These are phyloP conservation scores for Platysteira castanea DNA, from an alignment of 2,113 vertebrate species.

Conservation along the genomic window DNA sequence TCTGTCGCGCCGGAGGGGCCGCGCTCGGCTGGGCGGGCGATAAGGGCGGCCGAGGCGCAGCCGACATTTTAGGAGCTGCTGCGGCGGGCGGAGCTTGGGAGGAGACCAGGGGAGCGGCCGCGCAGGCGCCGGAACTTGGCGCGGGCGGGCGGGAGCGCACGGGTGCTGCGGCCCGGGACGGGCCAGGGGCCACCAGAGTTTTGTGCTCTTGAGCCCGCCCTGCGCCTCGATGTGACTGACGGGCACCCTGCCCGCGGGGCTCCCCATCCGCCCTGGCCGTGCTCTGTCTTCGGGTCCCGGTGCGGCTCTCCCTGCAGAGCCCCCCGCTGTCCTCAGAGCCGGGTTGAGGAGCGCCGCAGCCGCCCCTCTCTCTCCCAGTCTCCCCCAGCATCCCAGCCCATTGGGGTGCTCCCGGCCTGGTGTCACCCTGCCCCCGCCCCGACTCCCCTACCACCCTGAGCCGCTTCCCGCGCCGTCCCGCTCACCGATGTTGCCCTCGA, in stretches of 20 bases:
- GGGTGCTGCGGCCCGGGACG: no score
- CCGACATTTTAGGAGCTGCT: conserved; percentile 41
- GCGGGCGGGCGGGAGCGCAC: neutral
- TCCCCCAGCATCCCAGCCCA: no score
- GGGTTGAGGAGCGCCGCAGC: no score
- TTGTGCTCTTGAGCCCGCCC: neutral
- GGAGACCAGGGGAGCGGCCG: neutral
- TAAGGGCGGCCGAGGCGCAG: neutral
- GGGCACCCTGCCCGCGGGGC: neutral
- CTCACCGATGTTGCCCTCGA: conserved; percentile 88
- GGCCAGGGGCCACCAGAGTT: rapidly evolving
- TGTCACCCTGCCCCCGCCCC: no score
- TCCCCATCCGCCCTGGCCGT: neutral
- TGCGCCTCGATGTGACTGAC: neutral
- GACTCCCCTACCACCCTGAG: neutral
- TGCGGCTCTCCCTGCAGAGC: no score
- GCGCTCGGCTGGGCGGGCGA: neutral
- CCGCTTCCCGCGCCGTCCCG: neutral
- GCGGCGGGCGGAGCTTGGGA: neutral
- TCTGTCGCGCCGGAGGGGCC: neutral
- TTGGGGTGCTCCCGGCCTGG: no score
- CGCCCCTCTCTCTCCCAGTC: no score
- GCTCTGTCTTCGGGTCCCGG: neutral
- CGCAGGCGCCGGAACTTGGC: neutral
- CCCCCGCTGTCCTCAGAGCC: no score